Evolutionary conservation across 1,140 invertebrate genomes (phyloP).

Genomic region (Drosophila pseudoobscura): DNA sequence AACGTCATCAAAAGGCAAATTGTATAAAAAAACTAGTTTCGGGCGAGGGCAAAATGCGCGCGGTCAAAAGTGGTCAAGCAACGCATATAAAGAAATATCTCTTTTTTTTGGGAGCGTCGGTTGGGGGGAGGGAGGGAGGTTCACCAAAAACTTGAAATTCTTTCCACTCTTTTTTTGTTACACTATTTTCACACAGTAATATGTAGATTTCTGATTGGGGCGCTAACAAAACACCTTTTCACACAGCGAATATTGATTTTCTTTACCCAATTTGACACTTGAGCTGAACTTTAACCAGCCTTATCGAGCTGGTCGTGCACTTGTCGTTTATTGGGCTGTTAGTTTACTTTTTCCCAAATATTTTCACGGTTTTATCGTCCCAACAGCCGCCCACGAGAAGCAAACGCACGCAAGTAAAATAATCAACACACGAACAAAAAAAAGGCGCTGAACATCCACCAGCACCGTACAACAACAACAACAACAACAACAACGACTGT

Average conservation of each 20-base stretch:
- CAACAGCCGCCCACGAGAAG: slow-evolving; percentile 68
- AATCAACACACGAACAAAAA: slow-evolving; percentile 65
- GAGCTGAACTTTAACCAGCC: slow-evolving; percentile 23
- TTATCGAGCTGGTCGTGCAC: not conserved
- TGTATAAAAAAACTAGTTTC: slow-evolving; percentile 59
- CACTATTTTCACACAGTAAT: slow-evolving; percentile 17
- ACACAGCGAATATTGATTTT: slow-evolving; percentile 67
- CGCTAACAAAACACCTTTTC: slow-evolving; percentile 8
- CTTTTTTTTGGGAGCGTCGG: slow-evolving; percentile 61
- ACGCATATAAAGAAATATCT: slow-evolving; percentile 54
- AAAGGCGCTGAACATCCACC: slow-evolving; percentile 80
- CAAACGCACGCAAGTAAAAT: slow-evolving; percentile 75
- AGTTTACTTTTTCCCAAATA: slow-evolving; percentile 17
- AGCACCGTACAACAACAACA: slow-evolving; percentile 54
- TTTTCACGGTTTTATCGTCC: slow-evolving; percentile 19
- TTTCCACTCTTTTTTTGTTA: slow-evolving; percentile 42
- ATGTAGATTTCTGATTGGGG: slow-evolving; percentile 58
- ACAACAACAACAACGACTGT: slow-evolving; percentile 56
- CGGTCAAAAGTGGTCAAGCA: slow-evolving; percentile 72
- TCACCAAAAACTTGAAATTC: slow-evolving; percentile 50
- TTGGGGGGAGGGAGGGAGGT: slow-evolving; percentile 17
- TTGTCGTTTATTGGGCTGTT: slow-evolving; percentile 6
- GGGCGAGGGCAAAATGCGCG: slow-evolving; percentile 58
- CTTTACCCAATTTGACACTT: slow-evolving; percentile 47
- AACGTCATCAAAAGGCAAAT: slow-evolving; percentile 53